Evolutionary conservation across 1,140 invertebrate genomes (phyloP).

Genomic region (Doryteuthis pealeii): DNA sequence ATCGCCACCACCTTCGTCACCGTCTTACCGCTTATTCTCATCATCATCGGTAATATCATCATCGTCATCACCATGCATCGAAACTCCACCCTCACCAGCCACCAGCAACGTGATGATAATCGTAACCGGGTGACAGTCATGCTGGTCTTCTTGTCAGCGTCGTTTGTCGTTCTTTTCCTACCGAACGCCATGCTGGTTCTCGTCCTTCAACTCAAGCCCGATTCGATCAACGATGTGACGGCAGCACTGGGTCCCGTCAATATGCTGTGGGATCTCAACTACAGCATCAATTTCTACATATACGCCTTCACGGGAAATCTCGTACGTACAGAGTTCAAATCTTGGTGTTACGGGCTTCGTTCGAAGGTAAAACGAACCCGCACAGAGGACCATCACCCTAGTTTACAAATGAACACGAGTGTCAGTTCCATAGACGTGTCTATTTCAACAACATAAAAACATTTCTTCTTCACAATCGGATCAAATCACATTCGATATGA

Average conservation of each 20-base stretch:
- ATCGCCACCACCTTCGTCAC: slow-evolving; percentile 26
- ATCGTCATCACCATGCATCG: slow-evolving; percentile 21
- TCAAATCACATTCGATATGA: too few species aligned
- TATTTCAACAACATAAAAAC: too few species aligned
- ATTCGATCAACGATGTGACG: neutral
- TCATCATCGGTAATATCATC: slow-evolving; percentile 24
- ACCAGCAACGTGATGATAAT: slow-evolving; percentile 73
- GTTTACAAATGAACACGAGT: too few species aligned
- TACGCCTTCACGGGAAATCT: slow-evolving; percentile 11
- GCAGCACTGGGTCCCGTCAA: neutral
- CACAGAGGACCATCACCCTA: too few species aligned
- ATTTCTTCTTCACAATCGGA: too few species aligned
- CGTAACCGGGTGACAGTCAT: slow-evolving; percentile 81
- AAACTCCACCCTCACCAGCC: slow-evolving; percentile 59
- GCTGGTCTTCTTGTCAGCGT: slow-evolving; percentile 67
- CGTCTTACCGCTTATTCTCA: slow-evolving; percentile 23
- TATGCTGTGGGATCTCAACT: slow-evolving; percentile 15
- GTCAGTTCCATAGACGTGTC: too few species aligned
- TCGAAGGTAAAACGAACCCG: too few species aligned
- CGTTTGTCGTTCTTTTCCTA: slow-evolving; percentile 2
- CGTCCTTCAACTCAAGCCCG: neutral
- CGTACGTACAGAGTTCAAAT: slow-evolving; percentile 1
- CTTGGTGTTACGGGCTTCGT: neutral
- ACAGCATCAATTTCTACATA: slow-evolving; percentile 13
- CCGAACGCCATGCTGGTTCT: slow-evolving; percentile 15